Evolutionary conservation across 2,888 invertebrate species (phyloP), one percentile per base, ranked within the genome.

Genomic region (Dynastes grantii): DNA sequence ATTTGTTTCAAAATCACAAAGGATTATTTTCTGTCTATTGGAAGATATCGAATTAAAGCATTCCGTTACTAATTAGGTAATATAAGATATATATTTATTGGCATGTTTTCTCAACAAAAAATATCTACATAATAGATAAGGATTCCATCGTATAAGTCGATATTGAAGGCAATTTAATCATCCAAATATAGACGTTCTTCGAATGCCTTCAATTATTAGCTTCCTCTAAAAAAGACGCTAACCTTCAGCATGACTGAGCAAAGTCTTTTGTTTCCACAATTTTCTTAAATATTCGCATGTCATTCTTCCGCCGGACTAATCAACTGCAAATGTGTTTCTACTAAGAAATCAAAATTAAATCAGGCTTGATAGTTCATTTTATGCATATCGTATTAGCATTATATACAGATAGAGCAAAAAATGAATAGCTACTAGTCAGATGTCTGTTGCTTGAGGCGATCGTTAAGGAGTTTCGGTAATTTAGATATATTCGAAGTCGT

Each of bases 291-390:
- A 37, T 55, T 71, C 11, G 32, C 55, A 53, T 37, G 71, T 71
- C 58, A 58, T 32, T 55, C 37, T 71, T 58, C 29, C 55, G 16
- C 55, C 11, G 40, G 22, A 37, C 55, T 22, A 32, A 37, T 22
- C 16, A 16, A 8, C 32, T 32, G 55, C 22, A 71, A 71, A 9
- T 16, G 37, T 16, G 55, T 37, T 32, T 32, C 32, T 71, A 71
- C 70, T 29, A n/a, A 32, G 70, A 70, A 70, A 51, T 53, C 53
- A 29, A 32, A 53, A 70, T 70, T 53, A 71, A 71, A 55, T 37
- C 5, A 1, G 55, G 1, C 22, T 55, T 55, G 22, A 55, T 55
- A 22, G 22, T 9, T 16, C 45, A 45, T 11, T 16, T 65, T 65
- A 8, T 40, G n/a, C 16, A n/a, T 0, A 32, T 16, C 32, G 29